Evolutionary conservation across 2,797 vertebrate species (phyloP), one percentile per base, ranked within the genome.

Genomic region (Thunnus albacares): DNA sequence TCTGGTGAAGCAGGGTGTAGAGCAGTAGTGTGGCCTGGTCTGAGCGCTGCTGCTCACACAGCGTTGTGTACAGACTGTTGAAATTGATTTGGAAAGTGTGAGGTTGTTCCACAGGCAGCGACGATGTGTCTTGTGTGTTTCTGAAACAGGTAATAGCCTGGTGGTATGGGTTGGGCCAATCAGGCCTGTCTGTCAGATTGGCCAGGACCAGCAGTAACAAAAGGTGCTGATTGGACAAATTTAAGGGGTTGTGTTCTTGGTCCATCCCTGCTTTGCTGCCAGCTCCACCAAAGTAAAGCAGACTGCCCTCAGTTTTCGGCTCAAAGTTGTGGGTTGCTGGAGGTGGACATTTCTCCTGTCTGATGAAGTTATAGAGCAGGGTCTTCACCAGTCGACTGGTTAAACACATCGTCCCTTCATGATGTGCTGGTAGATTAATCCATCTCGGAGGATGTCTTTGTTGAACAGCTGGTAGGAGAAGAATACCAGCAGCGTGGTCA

Each of bases 61-160:
- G 92, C 14, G 98, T 97, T 2, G 97, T 99, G 84, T 99, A 99
- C 74, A 99, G 91, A 77, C 98, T 99, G 94, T 99, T 99, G 82
- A 99, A 99, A 89, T 99, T 99, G 86, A 99, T 99, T 96, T 99
- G 98, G 95, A 99, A 99, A 52, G 95, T 76, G 8, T 99, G 97
- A 33, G 96, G 96, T 80, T 93, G 95, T 65, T 98, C 96, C 1
- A 95, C 94, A 0, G 97, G 95, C 72, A 96, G 92, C n/a, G 96
- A 96, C 1, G 97, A 97, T n/a, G 94, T 99, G 88, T 99, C 98
- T 99, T 99, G 98, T 0, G 98, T 99, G 89, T 99, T 99, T 94
- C 96, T 97, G 93, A 99, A 99, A 86, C 97, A 97, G 69, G 94
- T 97, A 61, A 99, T 95, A 4, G 98, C 96, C 93, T 99, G 98